These are phyloP conservation scores for Crambe crambe DNA, from an alignment of 37 sponge, comb jelly and placozoan species.

Conservation along the genomic window DNA sequence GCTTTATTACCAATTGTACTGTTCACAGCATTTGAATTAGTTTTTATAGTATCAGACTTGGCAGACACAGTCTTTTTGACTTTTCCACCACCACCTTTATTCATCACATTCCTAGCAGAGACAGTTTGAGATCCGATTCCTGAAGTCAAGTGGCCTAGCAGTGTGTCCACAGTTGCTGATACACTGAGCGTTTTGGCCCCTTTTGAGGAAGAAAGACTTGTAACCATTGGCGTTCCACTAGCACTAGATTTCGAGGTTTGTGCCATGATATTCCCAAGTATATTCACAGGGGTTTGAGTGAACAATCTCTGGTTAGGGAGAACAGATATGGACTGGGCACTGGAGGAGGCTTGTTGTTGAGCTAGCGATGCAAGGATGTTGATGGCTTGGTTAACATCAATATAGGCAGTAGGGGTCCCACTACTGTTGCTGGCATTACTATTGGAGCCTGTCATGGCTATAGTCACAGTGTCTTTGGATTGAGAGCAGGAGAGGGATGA, in stretches of 20 bases:
- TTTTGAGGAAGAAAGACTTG: not conserved
- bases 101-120: not conserved
- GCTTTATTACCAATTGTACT: not conserved
- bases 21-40: not conserved
- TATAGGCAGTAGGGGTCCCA: conserved; percentile 15
- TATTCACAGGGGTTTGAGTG: not conserved
- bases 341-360: conserved; percentile 4
- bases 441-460: not conserved
- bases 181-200: not conserved
- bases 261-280: conserved; percentile 22
- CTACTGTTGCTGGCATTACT: conserved; percentile 1
- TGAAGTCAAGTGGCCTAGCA: conserved; percentile 38
- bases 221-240: not conserved
- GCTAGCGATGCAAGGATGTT: conserved; percentile 36
- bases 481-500: not conserved
- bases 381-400: conserved; percentile 50
- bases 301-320: conserved; percentile 15
- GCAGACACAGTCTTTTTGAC: not conserved
- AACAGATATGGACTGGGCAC: conserved; percentile 13
- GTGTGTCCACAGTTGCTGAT: conserved; percentile 13
- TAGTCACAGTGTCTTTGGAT: not conserved
- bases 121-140: not conserved
- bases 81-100: not conserved
- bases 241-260: not conserved
- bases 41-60: not conserved